phyloP scores from a whole-genome alignment of 2,797 vertebrate genomes.

The Carcharodon carcharias region DNA sequence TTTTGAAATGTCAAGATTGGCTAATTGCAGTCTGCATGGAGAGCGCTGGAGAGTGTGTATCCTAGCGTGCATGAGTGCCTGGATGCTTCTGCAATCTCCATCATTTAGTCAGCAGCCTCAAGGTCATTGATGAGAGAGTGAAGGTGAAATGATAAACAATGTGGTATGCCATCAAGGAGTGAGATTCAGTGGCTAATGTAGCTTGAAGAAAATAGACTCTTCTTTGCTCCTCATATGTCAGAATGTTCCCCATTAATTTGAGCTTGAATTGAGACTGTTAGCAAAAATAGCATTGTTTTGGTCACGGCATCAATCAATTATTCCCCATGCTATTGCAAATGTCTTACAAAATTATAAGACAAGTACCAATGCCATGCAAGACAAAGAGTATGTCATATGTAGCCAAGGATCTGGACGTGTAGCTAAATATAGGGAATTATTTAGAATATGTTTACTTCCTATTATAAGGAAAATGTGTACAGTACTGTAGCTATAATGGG shows the following conservation, averaged over 20 bases:
- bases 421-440: not conserved
- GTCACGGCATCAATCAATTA: not conserved
- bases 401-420: not conserved
- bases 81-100: slow-evolving; percentile 35
- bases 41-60: slow-evolving; percentile 20
- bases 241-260: not conserved
- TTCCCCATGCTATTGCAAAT: not conserved
- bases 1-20: slow-evolving; percentile 36
- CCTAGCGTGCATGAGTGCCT: slow-evolving; percentile 8
- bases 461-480: not conserved
- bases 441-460: not conserved
- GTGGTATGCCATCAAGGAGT: not conserved
- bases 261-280: not conserved
- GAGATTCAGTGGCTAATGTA: slow-evolving; percentile 13
- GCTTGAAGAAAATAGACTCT: not conserved
- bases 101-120: slow-evolving; percentile 30
- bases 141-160: slow-evolving; percentile 34
- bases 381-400: not conserved
- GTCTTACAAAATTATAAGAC: slow-evolving; percentile 24
- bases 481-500: not conserved
- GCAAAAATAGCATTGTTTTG: slow-evolving; percentile 21
- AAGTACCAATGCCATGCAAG: not conserved
- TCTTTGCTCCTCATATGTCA: not conserved
- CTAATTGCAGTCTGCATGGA: slow-evolving; percentile 19
- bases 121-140: slow-evolving; percentile 14